phyloP scores from a whole-genome alignment of 1,140 invertebrate species.

The Carcinoscorpius rotundicauda region DNA sequence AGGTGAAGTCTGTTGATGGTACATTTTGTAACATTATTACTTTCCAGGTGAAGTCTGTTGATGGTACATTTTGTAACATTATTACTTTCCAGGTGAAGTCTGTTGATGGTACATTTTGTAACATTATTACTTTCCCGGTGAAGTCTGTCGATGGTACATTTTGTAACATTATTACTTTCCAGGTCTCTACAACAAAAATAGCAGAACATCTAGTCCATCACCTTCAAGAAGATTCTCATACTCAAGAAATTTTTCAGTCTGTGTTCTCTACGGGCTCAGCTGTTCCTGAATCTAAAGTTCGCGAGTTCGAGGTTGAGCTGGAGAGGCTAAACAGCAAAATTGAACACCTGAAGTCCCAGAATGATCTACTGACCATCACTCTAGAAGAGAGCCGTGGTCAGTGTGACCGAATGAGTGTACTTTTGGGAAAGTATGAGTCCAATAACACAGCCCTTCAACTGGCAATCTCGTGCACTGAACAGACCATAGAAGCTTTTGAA shows the following conservation, averaged over 20 bases:
- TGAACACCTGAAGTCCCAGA: slow-evolving; percentile 58
- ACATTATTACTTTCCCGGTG: too few relatives aligned
- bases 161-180: slow-evolving; percentile 19
- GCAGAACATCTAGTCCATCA: slow-evolving; percentile 60
- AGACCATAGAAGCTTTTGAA: slow-evolving; percentile 61
- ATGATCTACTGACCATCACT: slow-evolving; percentile 53
- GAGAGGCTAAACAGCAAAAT: slow-evolving; percentile 49
- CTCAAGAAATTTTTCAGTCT: slow-evolving; percentile 41
- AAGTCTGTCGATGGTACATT: too few relatives aligned
- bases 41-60: too few relatives aligned
- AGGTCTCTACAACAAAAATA: slow-evolving; percentile 45
- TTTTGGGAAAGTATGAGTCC: slow-evolving; percentile 66
- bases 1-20: too few relatives aligned
- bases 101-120: too few relatives aligned
- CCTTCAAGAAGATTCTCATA: slow-evolving; percentile 46
- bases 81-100: too few relatives aligned
- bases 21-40: too few relatives aligned
- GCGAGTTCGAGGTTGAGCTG: slow-evolving; percentile 51
- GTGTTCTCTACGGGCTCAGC: slow-evolving; percentile 27
- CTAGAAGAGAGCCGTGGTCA: slow-evolving; percentile 57
- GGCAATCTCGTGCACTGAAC: slow-evolving; percentile 54
- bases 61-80: too few relatives aligned
- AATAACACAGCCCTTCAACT: slow-evolving; percentile 55
- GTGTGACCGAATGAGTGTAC: slow-evolving; percentile 46
- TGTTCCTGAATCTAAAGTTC: slow-evolving; percentile 35